Evolutionary conservation across 1,140 invertebrate species (phyloP), one percentile per base, ranked within the genome.

Genomic region (Macrocentrus cingulum): DNA sequence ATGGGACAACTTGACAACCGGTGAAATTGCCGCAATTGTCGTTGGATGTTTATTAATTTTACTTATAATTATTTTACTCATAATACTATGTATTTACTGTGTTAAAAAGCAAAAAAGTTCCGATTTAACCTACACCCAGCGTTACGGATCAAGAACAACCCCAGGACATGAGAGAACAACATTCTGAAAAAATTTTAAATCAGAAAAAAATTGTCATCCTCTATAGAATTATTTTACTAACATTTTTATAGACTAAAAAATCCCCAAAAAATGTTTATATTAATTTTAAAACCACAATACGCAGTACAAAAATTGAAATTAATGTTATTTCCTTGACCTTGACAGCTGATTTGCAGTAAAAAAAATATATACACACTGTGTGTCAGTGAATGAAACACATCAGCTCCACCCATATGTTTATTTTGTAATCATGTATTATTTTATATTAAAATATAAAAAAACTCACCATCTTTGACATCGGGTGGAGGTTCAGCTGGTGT

Each of bases 1-100:
- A 22, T 80, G 75, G 76, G 52, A 71, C 15, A 79, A 79, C 46
- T 62, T 80, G 4, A 61, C 59, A 19, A 45, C 61, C 41, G 80
- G 78, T 46, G 74, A 81, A 63, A 81, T 83, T 59, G 71, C 74
- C 25, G 80, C 82, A 3, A 70, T 82, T 44, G 68, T 77, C 29
- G 48, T 83, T 7, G 80, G 78, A 16, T 55, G 58, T 45, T 37
- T 83, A 2, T 25, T 81, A 18, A 55, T 71, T n/a, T 29, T 80
- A 1, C 9, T 76, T 1, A 34, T 83, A 1, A 67, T 82, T 18
- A 62, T 78, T 48, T 44, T 78, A 8, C 65, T 82, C 29, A 51
- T 77, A 9, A 11, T 75, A 13, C 53, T 74, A 19, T 66, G 75
- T 57, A 22, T 74, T 18, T 74, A 70, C 23, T 77, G 71, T n/a